A percentile compares a stretch with the other conserved stretches of the same genome.
These are phyloP conservation scores for Drosophila parabipectinata DNA, from an alignment of 1,140 invertebrate genomes.

Conservation along the genomic window DNA sequence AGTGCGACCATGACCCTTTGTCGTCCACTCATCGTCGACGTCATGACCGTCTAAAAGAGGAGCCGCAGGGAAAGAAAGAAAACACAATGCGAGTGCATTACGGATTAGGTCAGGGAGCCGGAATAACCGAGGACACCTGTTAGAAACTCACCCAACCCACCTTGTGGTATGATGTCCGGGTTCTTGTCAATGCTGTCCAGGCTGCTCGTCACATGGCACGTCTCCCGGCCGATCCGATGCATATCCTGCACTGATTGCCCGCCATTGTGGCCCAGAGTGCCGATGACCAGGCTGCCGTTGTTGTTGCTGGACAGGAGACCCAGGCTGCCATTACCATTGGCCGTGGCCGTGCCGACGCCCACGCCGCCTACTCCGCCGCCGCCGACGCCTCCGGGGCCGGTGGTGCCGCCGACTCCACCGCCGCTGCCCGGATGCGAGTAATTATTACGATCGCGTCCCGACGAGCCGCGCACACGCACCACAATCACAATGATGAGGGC, in stretches of 20 bases:
- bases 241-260: constrained; percentile 83
- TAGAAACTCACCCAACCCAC: constrained; percentile 80
- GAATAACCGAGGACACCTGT: constrained; percentile 31
- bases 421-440: constrained; percentile 85
- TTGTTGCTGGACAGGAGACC: constrained; percentile 41
- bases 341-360: constrained; percentile 26
- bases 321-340: constrained; percentile 62
- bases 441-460: constrained; percentile 87
- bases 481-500: constrained; percentile 91
- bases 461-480: constrained; percentile 87
- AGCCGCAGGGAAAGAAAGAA: neutral
- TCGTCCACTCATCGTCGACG: constrained; percentile 81
- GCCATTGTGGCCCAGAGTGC: constrained; percentile 72
- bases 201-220: constrained; percentile 85
- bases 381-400: constrained; percentile 31
- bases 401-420: constrained; percentile 18
- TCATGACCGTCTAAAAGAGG: constrained; percentile 69
- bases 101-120: constrained; percentile 19
- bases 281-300: constrained; percentile 68
- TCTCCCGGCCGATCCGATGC: constrained; percentile 80
- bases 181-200: constrained; percentile 90
- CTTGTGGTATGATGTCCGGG: constrained; percentile 91
- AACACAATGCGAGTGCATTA: neutral
- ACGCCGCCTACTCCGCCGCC: constrained; percentile 17
- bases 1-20: constrained; percentile 78